Percentiles rank a stretch among this genome's conserved stretches.
Conservation (phyloP, 2,113 vertebrate genomes). For the Mesitornis unicolor region DNA sequence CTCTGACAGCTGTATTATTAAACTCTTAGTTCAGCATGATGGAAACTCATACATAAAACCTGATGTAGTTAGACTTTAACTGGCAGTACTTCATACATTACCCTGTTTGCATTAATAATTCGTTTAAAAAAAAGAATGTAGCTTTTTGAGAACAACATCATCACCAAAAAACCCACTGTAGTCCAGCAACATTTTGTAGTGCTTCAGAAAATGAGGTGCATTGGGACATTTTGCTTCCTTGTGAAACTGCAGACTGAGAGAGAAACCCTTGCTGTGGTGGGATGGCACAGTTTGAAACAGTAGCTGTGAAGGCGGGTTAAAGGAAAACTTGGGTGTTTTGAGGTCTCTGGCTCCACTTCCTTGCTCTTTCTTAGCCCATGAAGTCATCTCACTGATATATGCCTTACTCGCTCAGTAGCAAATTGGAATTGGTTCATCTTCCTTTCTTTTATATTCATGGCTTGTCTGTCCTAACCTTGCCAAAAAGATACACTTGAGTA, state of each 20-base stretch:
- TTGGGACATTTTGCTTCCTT: not conserved
- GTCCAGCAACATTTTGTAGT: not conserved
- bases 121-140: not conserved
- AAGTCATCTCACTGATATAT: not conserved
- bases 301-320: not conserved
- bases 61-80: not conserved
- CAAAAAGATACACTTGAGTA: not conserved
- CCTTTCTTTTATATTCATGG: not conserved
- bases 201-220: not conserved
- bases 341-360: not conserved
- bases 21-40: conserved; percentile 17
- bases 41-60: conserved; percentile 10
- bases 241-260: not conserved
- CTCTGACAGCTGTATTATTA: conserved; percentile 49
- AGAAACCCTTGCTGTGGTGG: not conserved
- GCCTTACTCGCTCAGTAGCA: not conserved
- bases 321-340: not conserved
- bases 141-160: not conserved
- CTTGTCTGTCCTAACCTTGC: not conserved
- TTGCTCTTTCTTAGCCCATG: not conserved
- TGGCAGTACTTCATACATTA: conserved; percentile 16
- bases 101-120: not conserved
- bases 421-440: not conserved
- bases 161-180: fast-evolving
- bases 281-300: not conserved